phyloP scores from a whole-genome alignment of 2,113 vertebrate genomes.

The Oncorhynchus gorbuscha region DNA sequence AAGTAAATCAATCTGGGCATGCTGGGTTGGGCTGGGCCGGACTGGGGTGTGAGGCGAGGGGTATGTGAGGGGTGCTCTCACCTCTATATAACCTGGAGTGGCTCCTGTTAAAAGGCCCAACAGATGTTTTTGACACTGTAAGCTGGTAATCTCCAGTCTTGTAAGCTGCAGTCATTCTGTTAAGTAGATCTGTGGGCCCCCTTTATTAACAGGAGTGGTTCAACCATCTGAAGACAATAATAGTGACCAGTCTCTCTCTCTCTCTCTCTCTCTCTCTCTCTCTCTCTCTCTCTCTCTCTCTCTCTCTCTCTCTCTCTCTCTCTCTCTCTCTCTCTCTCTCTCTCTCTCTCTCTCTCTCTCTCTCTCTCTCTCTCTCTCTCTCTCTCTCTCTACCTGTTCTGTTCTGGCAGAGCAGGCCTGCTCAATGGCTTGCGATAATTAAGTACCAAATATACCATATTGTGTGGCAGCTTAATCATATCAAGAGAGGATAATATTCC shows the following conservation, averaged over 20 bases:
- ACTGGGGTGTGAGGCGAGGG: constrained; percentile 9
- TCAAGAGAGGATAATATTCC: constrained; percentile 99
- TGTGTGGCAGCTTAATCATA: constrained; percentile 99
- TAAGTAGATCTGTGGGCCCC: constrained; percentile 85
- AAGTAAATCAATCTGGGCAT: constrained; percentile 66
- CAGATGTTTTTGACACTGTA: constrained; percentile 95
- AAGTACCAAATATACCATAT: constrained; percentile 99
- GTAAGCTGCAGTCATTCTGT: constrained; percentile 87
- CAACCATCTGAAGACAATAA: constrained; percentile 96
- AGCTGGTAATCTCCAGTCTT: constrained; percentile 91
- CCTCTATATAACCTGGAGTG: constrained; percentile 87
- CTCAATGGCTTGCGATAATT: constrained; percentile 98
- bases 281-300: constrained; percentile 8
- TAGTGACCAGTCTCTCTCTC: constrained; percentile 67
- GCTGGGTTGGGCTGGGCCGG: constrained; percentile 26
- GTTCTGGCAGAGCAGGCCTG: constrained; percentile 86
- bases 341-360: no score
- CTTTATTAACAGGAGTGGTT: constrained; percentile 96
- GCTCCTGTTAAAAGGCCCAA: constrained; percentile 86
- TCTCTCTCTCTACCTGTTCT: constrained; percentile 54
- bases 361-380: not conserved
- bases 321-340: constrained; percentile 38
- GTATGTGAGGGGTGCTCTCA: constrained; percentile 66
- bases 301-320: constrained; percentile 14
- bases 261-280: constrained; percentile 38